Percentiles rank a stretch among this genome's conserved stretches.
Evolutionary conservation across 64 coral and sea anemone species (phyloP).

Genomic region (Montipora foliosa): DNA sequence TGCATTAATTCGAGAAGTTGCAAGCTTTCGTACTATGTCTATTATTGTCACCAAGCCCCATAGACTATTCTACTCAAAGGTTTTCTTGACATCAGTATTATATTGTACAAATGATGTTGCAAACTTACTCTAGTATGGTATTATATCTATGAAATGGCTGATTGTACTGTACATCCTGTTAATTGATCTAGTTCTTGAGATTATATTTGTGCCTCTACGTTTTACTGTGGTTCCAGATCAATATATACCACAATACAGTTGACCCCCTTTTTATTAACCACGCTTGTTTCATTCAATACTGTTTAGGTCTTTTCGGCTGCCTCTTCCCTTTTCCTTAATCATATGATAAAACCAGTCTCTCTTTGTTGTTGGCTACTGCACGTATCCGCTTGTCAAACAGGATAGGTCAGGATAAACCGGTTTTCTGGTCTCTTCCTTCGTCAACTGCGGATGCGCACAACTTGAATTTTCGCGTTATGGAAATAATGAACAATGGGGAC

Average conservation of each 20-base stretch:
- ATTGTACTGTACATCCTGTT: neutral
- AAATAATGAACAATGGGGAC: neutral
- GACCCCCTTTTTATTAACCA: neutral
- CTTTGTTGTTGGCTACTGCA: slow-evolving; percentile 12
- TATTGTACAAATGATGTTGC: neutral
- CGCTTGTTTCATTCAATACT: neutral
- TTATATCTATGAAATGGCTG: neutral
- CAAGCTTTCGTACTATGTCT: too few species aligned
- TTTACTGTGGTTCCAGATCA: neutral
- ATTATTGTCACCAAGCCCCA: too few species aligned
- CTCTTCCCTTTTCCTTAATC: too few species aligned
- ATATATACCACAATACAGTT: neutral
- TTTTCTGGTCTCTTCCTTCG: neutral
- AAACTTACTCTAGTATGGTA: neutral
- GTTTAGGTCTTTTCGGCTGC: too few species aligned
- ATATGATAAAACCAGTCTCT: too few species aligned
- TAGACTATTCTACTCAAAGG: too few species aligned
- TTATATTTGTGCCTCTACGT: neutral
- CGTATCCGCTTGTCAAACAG: neutral
- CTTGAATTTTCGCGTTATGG: neutral
- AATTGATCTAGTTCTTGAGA: neutral
- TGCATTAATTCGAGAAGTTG: neutral
- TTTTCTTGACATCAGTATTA: neutral
- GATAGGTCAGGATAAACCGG: slow-evolving; percentile 8
- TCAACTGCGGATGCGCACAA: slow-evolving; percentile 22